Evolutionary conservation across 1,140 invertebrate genomes (phyloP), one percentile per base, ranked within the genome.

Genomic region (Drosophila lini): DNA sequence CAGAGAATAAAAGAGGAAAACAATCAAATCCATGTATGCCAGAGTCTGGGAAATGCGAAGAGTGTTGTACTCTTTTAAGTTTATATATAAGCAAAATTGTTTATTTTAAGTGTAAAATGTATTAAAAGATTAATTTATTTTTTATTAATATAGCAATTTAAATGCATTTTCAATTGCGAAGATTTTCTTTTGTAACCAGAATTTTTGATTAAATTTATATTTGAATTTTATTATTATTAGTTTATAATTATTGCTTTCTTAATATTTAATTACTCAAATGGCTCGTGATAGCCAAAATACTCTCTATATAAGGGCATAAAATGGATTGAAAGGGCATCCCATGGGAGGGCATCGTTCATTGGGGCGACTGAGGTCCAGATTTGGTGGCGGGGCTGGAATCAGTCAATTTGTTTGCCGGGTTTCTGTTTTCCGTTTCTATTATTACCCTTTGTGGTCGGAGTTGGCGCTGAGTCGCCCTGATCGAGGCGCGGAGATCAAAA

Each of bases 401-500:
- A 80, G 84, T 83, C 83, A 86, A 86, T 88, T 86, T 88, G 83
- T 69, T 88, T 74, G 80, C 78, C 64, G 52, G 77, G 36, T 44
- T 83, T 73, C 86, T 71, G 75, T 85, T 79, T 59, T 55, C 74
- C 61, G 73, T 82, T 77, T 77, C 74, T 76, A 74, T 75, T 70
- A 71, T 69, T 76, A 60, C 67, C 53, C 58, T 57, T 77, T 69
- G 40, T 71, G 65, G 65, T 50, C 32, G 31, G 42, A 64, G 59
- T 52, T 68, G 63, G 57, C 75, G 75, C 65, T 77, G 74, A 78
- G 74, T 77, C 31, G 74, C 64, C 75, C 75, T 78, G 78, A 78
- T 70, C 71, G 76, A 74, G 80, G 80, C 83, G 83, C 83, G 77
- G 59, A 89, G 83, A 86, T 86, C 84, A 86, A 86, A 78, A 88